Percentiles rank a stretch among this genome's conserved stretches.
Conservation (phyloP, 2,797 vertebrate genomes). For the Sylvilagus floridanus region DNA sequence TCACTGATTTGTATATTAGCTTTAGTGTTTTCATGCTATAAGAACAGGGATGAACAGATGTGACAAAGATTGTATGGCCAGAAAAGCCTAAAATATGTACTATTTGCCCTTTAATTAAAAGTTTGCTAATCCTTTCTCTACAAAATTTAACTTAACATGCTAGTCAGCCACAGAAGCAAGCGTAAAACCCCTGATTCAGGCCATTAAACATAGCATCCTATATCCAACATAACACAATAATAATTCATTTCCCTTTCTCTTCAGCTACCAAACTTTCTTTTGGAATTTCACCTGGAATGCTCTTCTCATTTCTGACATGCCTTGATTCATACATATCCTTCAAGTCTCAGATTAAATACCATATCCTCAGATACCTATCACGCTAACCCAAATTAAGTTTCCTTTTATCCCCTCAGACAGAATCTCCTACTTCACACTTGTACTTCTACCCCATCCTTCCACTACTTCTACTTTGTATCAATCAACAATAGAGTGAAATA, state of each 20-base stretch:
- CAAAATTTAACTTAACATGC: background rate
- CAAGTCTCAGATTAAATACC: background rate
- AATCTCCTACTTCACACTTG: background rate
- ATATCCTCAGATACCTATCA: background rate
- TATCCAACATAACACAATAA: background rate
- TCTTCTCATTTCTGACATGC: background rate
- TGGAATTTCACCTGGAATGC: background rate
- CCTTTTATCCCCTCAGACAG: background rate
- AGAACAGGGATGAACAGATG: background rate
- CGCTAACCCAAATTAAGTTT: background rate
- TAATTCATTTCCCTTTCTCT: background rate
- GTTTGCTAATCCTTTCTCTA: background rate
- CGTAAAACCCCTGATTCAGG: background rate
- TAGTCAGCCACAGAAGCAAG: background rate
- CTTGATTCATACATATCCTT: background rate
- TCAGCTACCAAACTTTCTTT: background rate
- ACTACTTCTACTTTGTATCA: background rate
- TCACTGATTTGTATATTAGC: background rate
- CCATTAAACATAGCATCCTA: background rate
- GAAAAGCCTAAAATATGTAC: background rate
- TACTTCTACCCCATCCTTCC: too few relatives aligned
- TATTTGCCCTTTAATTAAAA: slow-evolving; percentile 17
- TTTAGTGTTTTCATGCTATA: background rate
- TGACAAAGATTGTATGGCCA: background rate
- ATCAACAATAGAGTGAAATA: background rate